Base-by-base conservation (phyloP, 2,888 invertebrate genomes). In the Electrophaes corylata region DNA sequence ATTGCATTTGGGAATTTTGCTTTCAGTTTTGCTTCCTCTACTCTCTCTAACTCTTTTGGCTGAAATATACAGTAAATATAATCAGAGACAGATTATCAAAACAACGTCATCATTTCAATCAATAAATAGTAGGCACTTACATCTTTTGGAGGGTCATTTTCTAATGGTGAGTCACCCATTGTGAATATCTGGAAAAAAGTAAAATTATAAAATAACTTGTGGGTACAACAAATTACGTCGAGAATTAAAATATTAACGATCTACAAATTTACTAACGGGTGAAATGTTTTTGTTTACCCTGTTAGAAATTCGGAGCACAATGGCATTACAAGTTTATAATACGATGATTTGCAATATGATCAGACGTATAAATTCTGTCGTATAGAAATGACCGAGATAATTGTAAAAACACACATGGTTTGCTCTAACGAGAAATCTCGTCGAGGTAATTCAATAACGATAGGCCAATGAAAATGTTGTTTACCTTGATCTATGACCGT, bases 11-110 rank as follows among this genome's bases (percentile, higher is more conserved):
- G 96, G 88, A 97, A 98, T 88, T 98, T 98, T 0, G 97, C 96
- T 86, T 97, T 97, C 19, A 99, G 86, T 84, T 98, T 98, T 40
- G 96, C 98, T 86, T 98, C 98, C 87, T 98, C 98, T 59, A 96
- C 84, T 79, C 96, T 97, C 76, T 97, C 97, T 75, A 97, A 90
- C 74, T 97, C 97, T 78, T 95, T 94, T 0, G 93, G 88, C 92
- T 93, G 73, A 26, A 84, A 37, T 64, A 40, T 14, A 26, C 6
- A 8, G n/a, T 3, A 14, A 0, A n/a, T 12, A 33, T 4, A 4
- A 49, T 12, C 14, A 18, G 8, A 29, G 0, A 49, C 14, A 16
- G 8, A 19, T 37, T 14, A 35, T 12, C 29, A 19, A 44, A 20
- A 16, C n/a, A 19, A 2, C 3, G 18, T 44, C 0, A 29, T 3